Conservation (phyloP, 2,888 invertebrate genomes). For the Acleris laterana region DNA sequence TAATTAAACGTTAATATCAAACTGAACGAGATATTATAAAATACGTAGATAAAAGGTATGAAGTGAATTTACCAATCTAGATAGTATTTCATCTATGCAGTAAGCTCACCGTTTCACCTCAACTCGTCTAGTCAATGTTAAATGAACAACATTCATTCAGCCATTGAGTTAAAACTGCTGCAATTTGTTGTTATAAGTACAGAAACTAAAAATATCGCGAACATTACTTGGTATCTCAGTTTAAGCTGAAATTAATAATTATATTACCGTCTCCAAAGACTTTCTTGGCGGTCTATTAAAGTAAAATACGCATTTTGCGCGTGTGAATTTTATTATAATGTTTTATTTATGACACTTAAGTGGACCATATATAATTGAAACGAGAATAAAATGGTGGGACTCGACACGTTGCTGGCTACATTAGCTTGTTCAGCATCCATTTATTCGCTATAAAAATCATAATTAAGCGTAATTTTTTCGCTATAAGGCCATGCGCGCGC, state of each 20-base stretch:
- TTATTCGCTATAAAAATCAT: conserved; percentile 65
- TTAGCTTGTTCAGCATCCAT: conserved; percentile 51
- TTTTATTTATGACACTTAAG: conserved; percentile 42
- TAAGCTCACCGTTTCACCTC: background rate
- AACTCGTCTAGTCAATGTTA: conserved; percentile 45
- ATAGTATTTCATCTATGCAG: background rate
- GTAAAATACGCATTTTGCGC: conserved; percentile 14
- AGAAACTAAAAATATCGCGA: background rate
- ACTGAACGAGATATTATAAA: too few relatives aligned
- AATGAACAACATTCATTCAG: conserved; percentile 60
- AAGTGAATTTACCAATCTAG: background rate
- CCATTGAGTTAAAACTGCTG: conserved; percentile 6
- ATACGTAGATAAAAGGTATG: background rate
- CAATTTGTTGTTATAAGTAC: background rate
- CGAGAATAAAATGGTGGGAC: conserved; percentile 26
- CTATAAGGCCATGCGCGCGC: conserved; percentile 53
- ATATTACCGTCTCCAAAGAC: background rate
- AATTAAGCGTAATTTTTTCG: conserved; percentile 64
- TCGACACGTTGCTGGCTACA: conserved; percentile 23
- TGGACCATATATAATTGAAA: conserved; percentile 20
- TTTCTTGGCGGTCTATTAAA: background rate
- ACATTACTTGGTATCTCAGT: background rate
- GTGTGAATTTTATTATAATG: conserved; percentile 23
- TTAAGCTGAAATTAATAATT: background rate
- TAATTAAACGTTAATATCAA: too few relatives aligned